Evolutionary conservation across 2,797 vertebrate genomes (phyloP).

Genomic region (Chlorospingus flavigularis): DNA sequence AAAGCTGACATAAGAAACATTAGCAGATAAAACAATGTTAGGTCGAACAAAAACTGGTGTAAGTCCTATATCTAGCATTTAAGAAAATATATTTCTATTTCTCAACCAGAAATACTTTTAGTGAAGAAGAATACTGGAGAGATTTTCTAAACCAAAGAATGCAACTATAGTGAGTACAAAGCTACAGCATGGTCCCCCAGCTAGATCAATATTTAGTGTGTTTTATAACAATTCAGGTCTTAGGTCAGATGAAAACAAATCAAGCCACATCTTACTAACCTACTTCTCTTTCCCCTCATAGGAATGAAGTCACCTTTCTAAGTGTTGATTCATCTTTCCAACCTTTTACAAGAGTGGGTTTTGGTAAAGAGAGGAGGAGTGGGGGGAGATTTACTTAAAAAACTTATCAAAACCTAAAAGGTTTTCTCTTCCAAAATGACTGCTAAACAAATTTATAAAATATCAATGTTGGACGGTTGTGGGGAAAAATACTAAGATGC

Average conservation of each 20-base stretch:
- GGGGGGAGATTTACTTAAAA: neutral
- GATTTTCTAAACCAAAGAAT: neutral
- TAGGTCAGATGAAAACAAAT: neutral
- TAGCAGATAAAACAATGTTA: neutral
- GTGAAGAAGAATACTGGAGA: neutral
- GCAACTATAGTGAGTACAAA: neutral
- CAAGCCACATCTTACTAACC: neutral
- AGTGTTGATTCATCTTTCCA: neutral
- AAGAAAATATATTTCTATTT: neutral
- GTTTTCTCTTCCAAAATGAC: neutral
- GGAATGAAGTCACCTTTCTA: neutral
- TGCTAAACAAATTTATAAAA: neutral
- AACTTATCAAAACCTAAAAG: neutral
- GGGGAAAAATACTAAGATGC: constrained; percentile 9
- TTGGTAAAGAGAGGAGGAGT: neutral
- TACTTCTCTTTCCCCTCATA: neutral
- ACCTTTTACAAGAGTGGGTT: neutral
- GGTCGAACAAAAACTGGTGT: neutral
- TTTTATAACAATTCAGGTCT: neutral
- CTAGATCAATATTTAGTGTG: neutral
- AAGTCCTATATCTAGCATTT: neutral
- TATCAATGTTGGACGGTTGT: neutral
- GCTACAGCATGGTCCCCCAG: neutral
- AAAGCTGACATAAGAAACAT: neutral
- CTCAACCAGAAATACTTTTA: neutral